Evolutionary conservation across 2,888 invertebrate genomes (phyloP).

Genomic region (Amphipoea lucens): DNA sequence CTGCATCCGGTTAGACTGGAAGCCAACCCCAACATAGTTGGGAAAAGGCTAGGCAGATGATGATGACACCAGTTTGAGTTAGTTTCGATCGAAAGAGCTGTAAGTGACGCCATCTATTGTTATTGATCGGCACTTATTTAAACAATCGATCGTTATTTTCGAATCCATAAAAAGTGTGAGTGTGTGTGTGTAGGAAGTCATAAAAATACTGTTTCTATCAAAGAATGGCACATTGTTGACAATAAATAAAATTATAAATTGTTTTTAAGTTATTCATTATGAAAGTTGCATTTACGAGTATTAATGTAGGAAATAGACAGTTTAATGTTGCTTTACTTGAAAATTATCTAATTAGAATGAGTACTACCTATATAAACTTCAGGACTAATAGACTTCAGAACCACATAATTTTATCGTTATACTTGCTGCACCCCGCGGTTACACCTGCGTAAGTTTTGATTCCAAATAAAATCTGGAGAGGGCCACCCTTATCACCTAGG

Average conservation of each 20-base stretch:
- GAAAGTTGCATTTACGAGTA: not conserved
- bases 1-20: no score
- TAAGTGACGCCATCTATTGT: constrained; percentile 49
- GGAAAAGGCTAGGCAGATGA: no score
- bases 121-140: not conserved
- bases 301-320: not conserved
- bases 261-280: not conserved
- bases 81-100: not conserved
- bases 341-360: not conserved
- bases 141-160: constrained; percentile 21
- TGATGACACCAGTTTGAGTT: not conserved
- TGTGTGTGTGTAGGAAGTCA: not conserved
- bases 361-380: not conserved
- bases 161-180: not conserved
- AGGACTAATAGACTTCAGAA: no score
- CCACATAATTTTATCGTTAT: not conserved
- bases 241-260: not conserved
- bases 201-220: not conserved
- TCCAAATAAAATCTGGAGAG: no score
- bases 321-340: not conserved
- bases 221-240: not conserved
- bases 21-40: no score
- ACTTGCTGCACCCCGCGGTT: no score
- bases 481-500: no score
- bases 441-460: no score